Base-by-base conservation (phyloP, 1,140 invertebrate species). In the Temnothorax nylanderi region DNA sequence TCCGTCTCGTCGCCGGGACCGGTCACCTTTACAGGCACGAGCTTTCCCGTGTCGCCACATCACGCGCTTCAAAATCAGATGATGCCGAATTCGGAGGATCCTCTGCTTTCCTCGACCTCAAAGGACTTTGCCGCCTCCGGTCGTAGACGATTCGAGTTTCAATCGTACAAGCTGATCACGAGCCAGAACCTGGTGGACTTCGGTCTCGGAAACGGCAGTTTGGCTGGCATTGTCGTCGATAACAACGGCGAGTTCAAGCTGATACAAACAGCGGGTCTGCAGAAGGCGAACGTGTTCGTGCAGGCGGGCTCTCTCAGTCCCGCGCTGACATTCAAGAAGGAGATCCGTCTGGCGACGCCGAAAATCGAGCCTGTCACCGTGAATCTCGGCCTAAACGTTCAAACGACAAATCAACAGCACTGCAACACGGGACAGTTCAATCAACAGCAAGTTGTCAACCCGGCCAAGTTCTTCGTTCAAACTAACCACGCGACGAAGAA, bases 71-170 rank as follows among this genome's bases (percentile, higher is more conserved):
- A 97, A 91, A 97, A 96, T 54, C 97, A 97, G 92, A 97, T 97
- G 97, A 97, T 98, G 97, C 96, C 97, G 8, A 98, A 98, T 92
- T 98, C 98, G 0, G 97, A 98, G 89, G 98, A 98, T 93, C 98
- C 98, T 0, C 92, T 98, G 1, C 92, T 98, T 21, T 98, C 97
- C 0, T 98, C 97, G 21, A 98, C 97, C 87, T 97, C 97, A 0
- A 97, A 98, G 81, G 97, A 98, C 89, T 98, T 98, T 93, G 96
- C 96, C 2, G 96, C 96, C 0, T 95, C 96, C 13, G 93, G 91
- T 10, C 96, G 96, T 62, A 96, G 96, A 65, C 96, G 96, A 87
- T 96, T 97, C 82, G 96, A 97, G 88, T 96, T 97, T 76, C 96
- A 97, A 51, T 96, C 96, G 4, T 96, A 96, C 91, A 96, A 97